Base-by-base conservation (phyloP, 2,888 invertebrate genomes). In the Empis stercorea region DNA sequence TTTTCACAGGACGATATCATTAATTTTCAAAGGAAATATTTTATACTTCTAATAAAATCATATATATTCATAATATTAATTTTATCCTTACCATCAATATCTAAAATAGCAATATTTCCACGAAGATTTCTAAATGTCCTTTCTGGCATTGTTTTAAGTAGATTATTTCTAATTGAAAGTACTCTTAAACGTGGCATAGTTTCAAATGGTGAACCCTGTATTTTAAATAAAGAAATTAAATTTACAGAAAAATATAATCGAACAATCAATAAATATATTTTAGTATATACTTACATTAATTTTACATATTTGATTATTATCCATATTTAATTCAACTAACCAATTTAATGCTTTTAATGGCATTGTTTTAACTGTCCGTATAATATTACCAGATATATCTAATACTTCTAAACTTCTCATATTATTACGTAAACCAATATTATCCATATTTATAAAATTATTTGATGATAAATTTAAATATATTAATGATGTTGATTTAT, bases 401-500 rank as follows among this genome's bases (percentile, higher is more conserved):
- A 93, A 65, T 7, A 91, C 84, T 70, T 92, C 91, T 45, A 93
- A 70, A 14, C 87, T 87, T 39, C 78, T 75, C 50, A 91, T 69
- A 54, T 79, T 80, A 34, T 34, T 48, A 37, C 78, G 74, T 46
- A 89, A 66, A 1, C 88, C 88, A 32, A 83, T 79, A 56, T 82
- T 79, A 51, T 87, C 84, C 58, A 92, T 71, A 45, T 75, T 79
- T 6, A 76, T 75, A 48, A 93, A 72, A 55, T 85, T 79, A 68
- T 92, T 92, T 59, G 82, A 76, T 55, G 89, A 89, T 52, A 92
- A 68, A 71, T 92, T 91, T 44, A 92, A 71, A 63, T 87, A 82
- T 48, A 88, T 76, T 46, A 92, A 71, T 43, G 85, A 79, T 0
- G 86, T 85, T 17, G 87, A 78, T 56, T 81, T 79, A 53, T 81